Percentiles rank a stretch among this genome's conserved stretches.
Evolutionary conservation across 2,888 invertebrate species (phyloP).

Genomic region (Xylota sylvarum): DNA sequence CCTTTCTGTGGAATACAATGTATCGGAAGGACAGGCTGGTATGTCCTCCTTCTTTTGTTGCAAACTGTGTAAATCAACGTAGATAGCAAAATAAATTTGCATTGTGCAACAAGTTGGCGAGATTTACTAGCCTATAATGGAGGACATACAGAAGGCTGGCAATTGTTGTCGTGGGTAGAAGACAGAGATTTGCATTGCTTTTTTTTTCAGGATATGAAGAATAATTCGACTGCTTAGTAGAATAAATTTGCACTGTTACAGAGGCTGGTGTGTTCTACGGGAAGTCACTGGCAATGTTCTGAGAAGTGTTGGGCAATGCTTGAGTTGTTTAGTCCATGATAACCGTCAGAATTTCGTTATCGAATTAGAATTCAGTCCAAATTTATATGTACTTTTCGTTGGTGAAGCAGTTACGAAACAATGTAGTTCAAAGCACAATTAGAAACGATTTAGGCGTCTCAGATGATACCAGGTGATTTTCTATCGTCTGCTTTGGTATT

Average conservation of each 20-base stretch:
- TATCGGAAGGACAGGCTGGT: slow-evolving; percentile 15
- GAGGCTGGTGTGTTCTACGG: background rate
- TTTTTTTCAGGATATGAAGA: background rate
- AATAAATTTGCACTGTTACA: background rate
- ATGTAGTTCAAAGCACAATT: too few relatives aligned
- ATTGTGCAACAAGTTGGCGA: slow-evolving; percentile 49
- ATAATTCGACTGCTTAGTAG: background rate
- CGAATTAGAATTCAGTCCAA: too few relatives aligned
- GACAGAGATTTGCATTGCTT: slow-evolving; percentile 1
- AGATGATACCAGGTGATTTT: too few relatives aligned
- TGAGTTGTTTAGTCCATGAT: too few relatives aligned
- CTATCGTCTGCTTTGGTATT: too few relatives aligned
- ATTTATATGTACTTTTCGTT: too few relatives aligned
- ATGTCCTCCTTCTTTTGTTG: slow-evolving; percentile 22
- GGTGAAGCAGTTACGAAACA: too few relatives aligned
- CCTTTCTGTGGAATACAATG: slow-evolving; percentile 28
- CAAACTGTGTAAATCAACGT: slow-evolving; percentile 9
- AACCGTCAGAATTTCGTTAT: too few relatives aligned
- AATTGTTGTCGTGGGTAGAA: slow-evolving; percentile 30
- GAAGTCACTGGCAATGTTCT: too few relatives aligned
- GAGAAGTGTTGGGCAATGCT: too few relatives aligned
- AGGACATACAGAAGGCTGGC: background rate
- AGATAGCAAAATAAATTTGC: slow-evolving; percentile 60
- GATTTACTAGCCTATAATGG: slow-evolving; percentile 26
- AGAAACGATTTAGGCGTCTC: too few relatives aligned